phyloP scores from a whole-genome alignment of 2,797 vertebrate genomes.

The Sitta carolinensis region DNA sequence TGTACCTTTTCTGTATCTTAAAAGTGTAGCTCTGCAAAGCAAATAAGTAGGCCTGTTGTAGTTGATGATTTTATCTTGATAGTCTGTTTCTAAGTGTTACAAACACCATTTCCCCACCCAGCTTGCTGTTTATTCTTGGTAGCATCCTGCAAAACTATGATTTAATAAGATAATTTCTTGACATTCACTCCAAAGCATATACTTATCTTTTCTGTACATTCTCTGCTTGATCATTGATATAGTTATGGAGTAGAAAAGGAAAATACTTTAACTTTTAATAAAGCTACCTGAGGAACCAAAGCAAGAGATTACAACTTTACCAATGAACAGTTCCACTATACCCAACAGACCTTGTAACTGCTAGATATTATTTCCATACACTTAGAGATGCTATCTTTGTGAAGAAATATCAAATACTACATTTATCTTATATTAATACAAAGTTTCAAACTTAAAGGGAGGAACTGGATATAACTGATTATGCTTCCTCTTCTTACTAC shows the following conservation, averaged over 20 bases:
- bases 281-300: not conserved
- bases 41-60: not conserved
- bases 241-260: not conserved
- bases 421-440: not conserved
- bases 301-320: not conserved
- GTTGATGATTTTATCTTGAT: not conserved
- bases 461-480: not conserved
- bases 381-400: not conserved
- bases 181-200: not conserved
- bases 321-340: not conserved
- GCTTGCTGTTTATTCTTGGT: not conserved
- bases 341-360: not conserved
- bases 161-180: not conserved
- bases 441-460: not conserved
- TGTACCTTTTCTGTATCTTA: not conserved
- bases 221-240: not conserved
- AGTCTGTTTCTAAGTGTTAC: not conserved
- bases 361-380: not conserved
- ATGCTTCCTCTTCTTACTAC: not conserved
- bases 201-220: not conserved
- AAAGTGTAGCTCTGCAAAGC: not conserved
- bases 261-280: not conserved
- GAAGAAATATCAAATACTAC: not conserved
- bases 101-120: rapidly evolving
- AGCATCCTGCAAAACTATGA: not conserved